Percentiles rank a stretch among this genome's conserved stretches.
These are phyloP conservation scores for Chrysogorgia sp. DNA, from an alignment of 92 coral and sea anemone species.

Conservation along the genomic window DNA sequence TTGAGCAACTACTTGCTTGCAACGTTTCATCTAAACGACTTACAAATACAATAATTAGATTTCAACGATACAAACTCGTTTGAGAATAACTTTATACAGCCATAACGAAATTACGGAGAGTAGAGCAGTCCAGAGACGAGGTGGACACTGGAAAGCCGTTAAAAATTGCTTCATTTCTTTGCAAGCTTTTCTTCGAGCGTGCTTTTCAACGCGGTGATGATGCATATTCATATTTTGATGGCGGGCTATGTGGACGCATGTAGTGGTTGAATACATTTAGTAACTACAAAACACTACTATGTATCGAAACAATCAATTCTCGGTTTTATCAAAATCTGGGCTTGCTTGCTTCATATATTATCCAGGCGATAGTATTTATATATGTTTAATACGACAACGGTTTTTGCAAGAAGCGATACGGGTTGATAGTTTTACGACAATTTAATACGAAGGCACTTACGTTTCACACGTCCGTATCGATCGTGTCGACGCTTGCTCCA, in stretches of 20 bases:
- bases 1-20: not conserved
- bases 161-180: not conserved
- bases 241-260: slow-evolving; percentile 19
- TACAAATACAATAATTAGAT: not conserved
- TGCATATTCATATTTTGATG: slow-evolving; percentile 31
- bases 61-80: not conserved
- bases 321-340: not conserved
- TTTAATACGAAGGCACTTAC: not conserved
- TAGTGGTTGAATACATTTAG: slow-evolving; percentile 12
- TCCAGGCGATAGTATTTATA: no score
- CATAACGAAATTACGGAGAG: not conserved
- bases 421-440: not conserved
- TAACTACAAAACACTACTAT: not conserved
- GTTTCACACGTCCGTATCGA: not conserved
- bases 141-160: not conserved
- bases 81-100: not conserved
- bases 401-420: not conserved
- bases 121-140: not conserved
- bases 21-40: not conserved
- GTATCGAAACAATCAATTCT: not conserved
- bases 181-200: slow-evolving; percentile 19
- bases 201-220: not conserved
- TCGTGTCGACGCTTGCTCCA: not conserved
- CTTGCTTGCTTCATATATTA: no score
- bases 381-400: no score